These are phyloP conservation scores for Phenacoccus solenopsis DNA, from an alignment of 1,140 invertebrate species.

Conservation along the genomic window DNA sequence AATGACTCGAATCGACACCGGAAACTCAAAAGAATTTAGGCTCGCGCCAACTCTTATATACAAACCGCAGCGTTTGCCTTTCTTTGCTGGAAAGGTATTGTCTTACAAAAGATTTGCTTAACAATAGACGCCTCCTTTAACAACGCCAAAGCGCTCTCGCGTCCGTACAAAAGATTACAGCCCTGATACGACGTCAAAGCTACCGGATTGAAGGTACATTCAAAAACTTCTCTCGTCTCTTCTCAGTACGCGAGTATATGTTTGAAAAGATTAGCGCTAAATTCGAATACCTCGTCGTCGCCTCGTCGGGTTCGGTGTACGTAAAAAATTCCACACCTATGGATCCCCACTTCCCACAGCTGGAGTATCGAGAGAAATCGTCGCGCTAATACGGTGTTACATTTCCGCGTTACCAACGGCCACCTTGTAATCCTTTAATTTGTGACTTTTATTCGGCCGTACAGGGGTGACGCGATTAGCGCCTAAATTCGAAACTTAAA, in stretches of 20 bases:
- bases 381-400: no score
- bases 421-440: no score
- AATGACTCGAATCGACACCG: conserved; percentile 14
- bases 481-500: no score
- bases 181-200: conserved; percentile 5
- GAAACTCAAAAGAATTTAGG: conserved; percentile 12
- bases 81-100: conserved; percentile 9
- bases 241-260: not conserved
- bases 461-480: no score
- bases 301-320: no score
- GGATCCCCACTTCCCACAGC: no score
- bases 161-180: not conserved
- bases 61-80: conserved; percentile 15
- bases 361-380: no score
- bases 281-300: no score
- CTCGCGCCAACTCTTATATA: conserved; percentile 5
- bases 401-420: no score
- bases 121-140: conserved; percentile 1
- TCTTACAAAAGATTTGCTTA: conserved; percentile 14
- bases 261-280: no score
- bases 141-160: not conserved
- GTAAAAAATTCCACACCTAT: no score
- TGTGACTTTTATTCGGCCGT: no score
- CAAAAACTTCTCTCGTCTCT: not conserved
- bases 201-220: not conserved